These are phyloP conservation scores for Alligator mississippiensis DNA, from an alignment of 2,113 vertebrate genomes.

Conservation along the genomic window DNA sequence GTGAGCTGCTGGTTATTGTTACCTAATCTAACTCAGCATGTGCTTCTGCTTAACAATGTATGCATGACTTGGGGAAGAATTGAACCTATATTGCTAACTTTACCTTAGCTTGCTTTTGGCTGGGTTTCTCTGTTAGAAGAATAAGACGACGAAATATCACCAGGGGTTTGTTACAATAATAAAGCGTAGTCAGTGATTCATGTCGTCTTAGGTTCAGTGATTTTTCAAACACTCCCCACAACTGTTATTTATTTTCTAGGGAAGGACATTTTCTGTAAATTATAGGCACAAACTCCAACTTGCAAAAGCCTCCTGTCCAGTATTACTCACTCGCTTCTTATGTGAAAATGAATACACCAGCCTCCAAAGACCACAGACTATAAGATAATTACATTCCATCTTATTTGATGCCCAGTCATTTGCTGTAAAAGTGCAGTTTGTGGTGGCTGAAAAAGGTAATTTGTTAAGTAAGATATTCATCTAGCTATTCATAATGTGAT, in stretches of 20 bases:
- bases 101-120: neutral
- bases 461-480: constrained; percentile 79
- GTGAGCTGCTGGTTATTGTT: neutral
- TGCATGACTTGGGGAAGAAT: neutral
- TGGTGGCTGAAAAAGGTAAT: constrained; percentile 70
- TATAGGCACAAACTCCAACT: constrained; percentile 31
- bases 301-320: constrained; percentile 59
- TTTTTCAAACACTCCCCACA: neutral
- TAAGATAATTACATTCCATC: constrained; percentile 77
- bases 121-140: neutral
- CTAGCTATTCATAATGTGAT: constrained; percentile 74
- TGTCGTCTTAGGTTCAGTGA: neutral
- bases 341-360: constrained; percentile 59
- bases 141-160: neutral
- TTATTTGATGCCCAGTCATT: constrained; percentile 78
- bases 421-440: constrained; percentile 76
- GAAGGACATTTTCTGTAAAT: constrained; percentile 55
- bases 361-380: constrained; percentile 69
- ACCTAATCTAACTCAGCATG: neutral
- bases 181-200: neutral
- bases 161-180: neutral
- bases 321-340: constrained; percentile 62
- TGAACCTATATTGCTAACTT: neutral
- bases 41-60: neutral
- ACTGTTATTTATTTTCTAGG: constrained; percentile 47